A percentile compares a stretch with the other conserved stretches of the same genome.
Conservation (phyloP, 2,888 invertebrate species). For the Hydriomena furcata region DNA sequence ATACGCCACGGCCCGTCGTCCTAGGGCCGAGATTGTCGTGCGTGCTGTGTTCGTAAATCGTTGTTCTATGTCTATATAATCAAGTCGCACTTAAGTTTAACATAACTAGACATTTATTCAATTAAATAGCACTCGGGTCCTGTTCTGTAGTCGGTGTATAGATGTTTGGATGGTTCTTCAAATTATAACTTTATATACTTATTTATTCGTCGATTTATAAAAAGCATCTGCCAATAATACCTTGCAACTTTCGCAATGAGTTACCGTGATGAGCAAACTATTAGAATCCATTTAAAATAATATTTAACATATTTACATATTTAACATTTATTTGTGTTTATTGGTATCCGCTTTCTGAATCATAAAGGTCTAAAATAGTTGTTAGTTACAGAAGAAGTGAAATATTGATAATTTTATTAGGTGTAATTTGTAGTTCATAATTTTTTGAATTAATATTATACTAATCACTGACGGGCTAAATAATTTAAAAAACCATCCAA, state of each 20-base stretch:
- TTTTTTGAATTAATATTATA: too few species aligned
- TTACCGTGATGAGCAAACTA: too few species aligned
- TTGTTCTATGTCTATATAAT: constrained; percentile 48
- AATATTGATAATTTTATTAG: too few species aligned
- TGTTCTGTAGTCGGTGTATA: constrained; percentile 44
- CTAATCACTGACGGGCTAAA: not conserved
- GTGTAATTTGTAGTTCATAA: too few species aligned
- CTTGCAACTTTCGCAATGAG: not conserved
- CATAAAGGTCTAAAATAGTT: too few species aligned
- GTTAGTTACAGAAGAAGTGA: too few species aligned
- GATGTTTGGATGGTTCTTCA: constrained; percentile 30
- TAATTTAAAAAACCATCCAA: constrained; percentile 29
- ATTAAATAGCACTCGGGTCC: constrained; percentile 60
- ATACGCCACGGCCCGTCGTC: not conserved
- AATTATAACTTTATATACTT: constrained; percentile 9
- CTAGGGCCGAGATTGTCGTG: constrained; percentile 64
- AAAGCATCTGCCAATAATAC: not conserved
- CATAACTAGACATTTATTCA: constrained; percentile 46
- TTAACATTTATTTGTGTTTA: too few species aligned
- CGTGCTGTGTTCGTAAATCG: constrained; percentile 49
- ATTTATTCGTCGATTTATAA: too few species aligned
- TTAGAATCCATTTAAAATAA: too few species aligned
- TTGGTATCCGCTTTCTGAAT: too few species aligned
- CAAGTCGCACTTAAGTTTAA: constrained; percentile 49
- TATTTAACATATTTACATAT: too few species aligned